Evolutionary conservation across 2,888 invertebrate species (phyloP), one percentile per base, ranked within the genome.

Genomic region (Metopia argyrocephala): DNA sequence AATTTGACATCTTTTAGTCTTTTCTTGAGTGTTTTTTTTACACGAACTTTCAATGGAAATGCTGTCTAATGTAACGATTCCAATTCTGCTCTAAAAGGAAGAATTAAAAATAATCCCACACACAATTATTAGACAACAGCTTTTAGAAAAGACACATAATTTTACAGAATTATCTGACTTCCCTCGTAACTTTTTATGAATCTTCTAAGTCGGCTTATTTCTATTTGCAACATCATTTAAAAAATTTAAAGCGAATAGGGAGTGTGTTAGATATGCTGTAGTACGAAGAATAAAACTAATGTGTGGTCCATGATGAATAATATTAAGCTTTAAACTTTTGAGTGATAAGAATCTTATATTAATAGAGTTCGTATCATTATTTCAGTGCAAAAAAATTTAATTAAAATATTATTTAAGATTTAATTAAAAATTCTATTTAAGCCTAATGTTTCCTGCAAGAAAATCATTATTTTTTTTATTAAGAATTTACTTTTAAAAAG

Each of bases 261-360:
- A 66, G 71, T 71, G 78, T 78, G 78, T 78, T 78, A 71, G 66
- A 61, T 48, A 61, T 66, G 71, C 61, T 78, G 59, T 59, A 61
- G n/a, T 54, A 4, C 12, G 38, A 9, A 38, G 52, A 66, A 61
- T 66, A 78, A 66, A 73, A 31, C 71, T 73, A 78, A 78, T 78
- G 78, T 78, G 78, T 54, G 78, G 78, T 78, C 78, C 71, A 54
- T 78, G 78, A 78, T 78, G 73, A 78, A 78, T 78, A 66, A 78
- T 78, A 46, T 73, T 61, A 71, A 73, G 66, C 65, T 71, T n/a
- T 52, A 56, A 38, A 15, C 38, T 38, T 38, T 54, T 76, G 61
- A 48, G 18, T 71, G 78, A 78, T 78, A 71, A 78, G 59, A 23
- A 78, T 78, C 71, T 73, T 73, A 66, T 38, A 9, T 38, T 73